Percentiles rank a stretch among this genome's conserved stretches.
These are phyloP conservation scores for Thumatha senex DNA, from an alignment of 2,888 invertebrate species.

Conservation along the genomic window DNA sequence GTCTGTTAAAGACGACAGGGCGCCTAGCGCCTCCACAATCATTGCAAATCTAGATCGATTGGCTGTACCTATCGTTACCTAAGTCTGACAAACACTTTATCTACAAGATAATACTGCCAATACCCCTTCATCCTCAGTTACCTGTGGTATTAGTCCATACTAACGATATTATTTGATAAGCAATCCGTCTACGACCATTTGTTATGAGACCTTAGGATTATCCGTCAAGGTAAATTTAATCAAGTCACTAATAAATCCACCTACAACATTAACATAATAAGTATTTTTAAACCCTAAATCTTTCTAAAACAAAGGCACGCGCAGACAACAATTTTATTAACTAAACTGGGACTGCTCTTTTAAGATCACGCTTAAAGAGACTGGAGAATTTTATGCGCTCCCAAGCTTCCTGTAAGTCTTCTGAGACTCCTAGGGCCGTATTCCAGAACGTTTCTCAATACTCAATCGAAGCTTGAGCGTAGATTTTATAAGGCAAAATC, in stretches of 20 bases:
- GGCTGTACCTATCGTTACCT: background rate
- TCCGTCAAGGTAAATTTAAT: background rate
- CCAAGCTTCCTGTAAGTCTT: no score
- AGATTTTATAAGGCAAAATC: no score
- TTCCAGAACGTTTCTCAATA: no score
- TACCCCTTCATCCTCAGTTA: conserved; percentile 15
- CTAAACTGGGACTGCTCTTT: no score
- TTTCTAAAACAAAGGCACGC: no score
- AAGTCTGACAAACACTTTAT: conserved; percentile 4
- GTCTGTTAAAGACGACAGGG: background rate
- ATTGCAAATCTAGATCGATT: conserved; percentile 9
- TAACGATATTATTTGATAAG: conserved; percentile 17
- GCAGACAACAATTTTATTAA: no score
- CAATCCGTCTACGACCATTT: conserved; percentile 7
- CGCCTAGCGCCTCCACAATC: background rate
- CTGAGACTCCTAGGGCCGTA: no score
- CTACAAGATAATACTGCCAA: conserved; percentile 5
- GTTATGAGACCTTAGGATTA: background rate
- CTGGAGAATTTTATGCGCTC: no score
- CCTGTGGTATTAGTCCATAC: background rate
- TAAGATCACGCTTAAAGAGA: no score
- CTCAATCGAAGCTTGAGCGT: no score
- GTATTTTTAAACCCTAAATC: no score
- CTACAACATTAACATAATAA: no score
- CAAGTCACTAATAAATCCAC: background rate